phyloP scores from a whole-genome alignment of 1,140 invertebrate species.

The Anthonomus grandis region DNA sequence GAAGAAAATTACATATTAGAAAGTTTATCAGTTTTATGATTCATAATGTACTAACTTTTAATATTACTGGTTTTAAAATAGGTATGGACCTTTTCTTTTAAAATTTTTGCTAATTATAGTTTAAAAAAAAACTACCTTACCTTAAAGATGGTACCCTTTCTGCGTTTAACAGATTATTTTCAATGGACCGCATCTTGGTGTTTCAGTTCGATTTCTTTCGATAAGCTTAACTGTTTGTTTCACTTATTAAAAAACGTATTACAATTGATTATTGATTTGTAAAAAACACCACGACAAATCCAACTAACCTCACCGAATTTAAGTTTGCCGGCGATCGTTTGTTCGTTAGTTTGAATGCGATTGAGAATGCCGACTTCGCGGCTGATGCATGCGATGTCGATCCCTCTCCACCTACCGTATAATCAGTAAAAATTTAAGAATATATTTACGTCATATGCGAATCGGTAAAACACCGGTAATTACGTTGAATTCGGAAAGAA shows the following conservation, averaged over 20 bases:
- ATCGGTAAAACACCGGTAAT: slow-evolving; percentile 14
- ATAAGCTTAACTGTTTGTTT: slow-evolving; percentile 17
- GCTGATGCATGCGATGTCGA: slow-evolving; percentile 9
- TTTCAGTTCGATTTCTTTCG: slow-evolving; percentile 2
- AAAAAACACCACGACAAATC: slow-evolving; percentile 11
- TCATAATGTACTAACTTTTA: too few species aligned
- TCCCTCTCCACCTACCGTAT: slow-evolving; percentile 19
- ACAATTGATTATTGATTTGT: slow-evolving; percentile 18
- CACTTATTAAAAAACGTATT: background rate
- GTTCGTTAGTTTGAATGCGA: slow-evolving; percentile 18
- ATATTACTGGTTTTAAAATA: too few species aligned
- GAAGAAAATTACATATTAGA: too few species aligned
- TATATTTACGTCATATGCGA: slow-evolving; percentile 23
- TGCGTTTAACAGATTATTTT: slow-evolving; percentile 15
- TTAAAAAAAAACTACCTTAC: slow-evolving; percentile 13
- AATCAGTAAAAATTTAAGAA: slow-evolving; percentile 30
- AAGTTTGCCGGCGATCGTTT: too few species aligned
- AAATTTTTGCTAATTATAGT: too few species aligned
- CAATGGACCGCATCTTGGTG: slow-evolving; percentile 18
- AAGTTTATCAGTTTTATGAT: too few species aligned
- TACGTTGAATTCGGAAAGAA: background rate
- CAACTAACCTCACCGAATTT: slow-evolving; percentile 24
- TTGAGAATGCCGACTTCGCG: slow-evolving; percentile 11
- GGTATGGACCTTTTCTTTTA: too few species aligned
- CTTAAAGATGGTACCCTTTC: slow-evolving; percentile 28